Conservation (phyloP, 2,888 invertebrate species). For the Allolobophora icterica region DNA sequence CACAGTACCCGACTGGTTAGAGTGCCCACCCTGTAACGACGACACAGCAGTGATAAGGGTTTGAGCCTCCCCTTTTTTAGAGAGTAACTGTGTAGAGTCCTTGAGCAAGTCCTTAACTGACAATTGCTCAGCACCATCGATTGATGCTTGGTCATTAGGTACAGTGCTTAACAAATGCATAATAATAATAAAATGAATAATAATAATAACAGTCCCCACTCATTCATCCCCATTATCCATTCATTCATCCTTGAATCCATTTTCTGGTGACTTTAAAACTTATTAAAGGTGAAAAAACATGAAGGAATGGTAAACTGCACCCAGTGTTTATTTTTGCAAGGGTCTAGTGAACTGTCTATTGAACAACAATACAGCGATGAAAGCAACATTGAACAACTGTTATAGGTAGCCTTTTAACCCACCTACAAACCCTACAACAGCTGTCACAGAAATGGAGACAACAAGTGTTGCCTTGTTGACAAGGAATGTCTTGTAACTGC, state of each 20-base stretch:
- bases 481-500: not conserved
- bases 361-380: not conserved
- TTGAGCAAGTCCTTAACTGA: too few relatives aligned
- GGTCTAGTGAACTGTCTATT: not conserved
- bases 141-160: too few relatives aligned
- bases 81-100: too few relatives aligned
- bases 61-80: too few relatives aligned
- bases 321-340: not conserved
- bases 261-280: not conserved
- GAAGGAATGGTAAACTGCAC: not conserved
- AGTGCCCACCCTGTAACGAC: too few relatives aligned
- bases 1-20: too few relatives aligned
- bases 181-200: too few relatives aligned
- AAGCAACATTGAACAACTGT: not conserved
- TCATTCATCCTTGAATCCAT: not conserved
- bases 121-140: too few relatives aligned
- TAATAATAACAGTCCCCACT: too few relatives aligned
- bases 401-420: not conserved
- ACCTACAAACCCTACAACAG: not conserved
- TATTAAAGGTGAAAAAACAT: not conserved
- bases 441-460: not conserved
- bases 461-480: not conserved
- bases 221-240: too few relatives aligned
- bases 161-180: too few relatives aligned
- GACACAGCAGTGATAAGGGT: too few relatives aligned